Evolutionary conservation across 1,140 invertebrate species (phyloP), one percentile per base, ranked within the genome.

Genomic region (Drosophila obscura): DNA sequence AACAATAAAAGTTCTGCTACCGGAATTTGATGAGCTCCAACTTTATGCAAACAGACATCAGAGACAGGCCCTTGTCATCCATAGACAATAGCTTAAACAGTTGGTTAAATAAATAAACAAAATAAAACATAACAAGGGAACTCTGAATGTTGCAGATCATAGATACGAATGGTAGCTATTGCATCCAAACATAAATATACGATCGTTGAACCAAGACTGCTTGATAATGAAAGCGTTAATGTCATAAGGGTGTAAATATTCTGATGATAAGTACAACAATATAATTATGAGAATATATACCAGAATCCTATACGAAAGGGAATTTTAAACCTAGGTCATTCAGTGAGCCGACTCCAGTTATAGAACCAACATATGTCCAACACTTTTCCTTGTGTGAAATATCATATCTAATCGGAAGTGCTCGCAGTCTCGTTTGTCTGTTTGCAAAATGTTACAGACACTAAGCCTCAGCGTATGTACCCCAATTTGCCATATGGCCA

Each of bases 41-140:
- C 50, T 68, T 68, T 77, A 73, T 68, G 68, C 57, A 77, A 82
- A 82, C 68, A 59, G 24, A n/a, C 50, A 44, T 28, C 44, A 50
- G 7, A 19, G n/a, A 43, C 43, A 49, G 13, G 13, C 64, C 35
- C 52, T 26, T 67, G 45, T 48, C 45, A 67, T 58, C 64, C 35
- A 82, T 80, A 59, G 78, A 79, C 64, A 64, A 75, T 69, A 35
- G 52, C 16, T 50, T 24, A 74, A 58, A 66, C 50, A 55, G 39
- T 57, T 57, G 51, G 60, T 43, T 28, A 73, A 81, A 73, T 35
- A 66, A 56, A 80, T 39, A 13, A 13, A 4, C 35, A 39, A 9
- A 39, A 39, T 35, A 69, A 64, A 67, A 49, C 60, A 53, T 4
- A 31, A 15, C 28, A 50, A 53, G 15, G 11, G 35, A 13, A 13